These are phyloP conservation scores for Poecilia wingei DNA, from an alignment of 2,797 vertebrate genomes.

Conservation along the genomic window DNA sequence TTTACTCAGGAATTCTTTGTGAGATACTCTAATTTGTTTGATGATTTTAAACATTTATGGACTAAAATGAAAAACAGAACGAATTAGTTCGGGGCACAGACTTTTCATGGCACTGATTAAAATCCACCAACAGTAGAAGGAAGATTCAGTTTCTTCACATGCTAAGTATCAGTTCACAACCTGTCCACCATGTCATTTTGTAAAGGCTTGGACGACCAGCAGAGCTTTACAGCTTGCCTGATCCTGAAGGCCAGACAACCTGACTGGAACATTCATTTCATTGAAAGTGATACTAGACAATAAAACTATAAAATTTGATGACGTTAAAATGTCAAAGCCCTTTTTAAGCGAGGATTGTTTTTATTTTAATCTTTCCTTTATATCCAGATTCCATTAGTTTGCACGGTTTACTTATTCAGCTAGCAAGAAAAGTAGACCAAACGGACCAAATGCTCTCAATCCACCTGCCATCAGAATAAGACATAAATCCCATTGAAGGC, in stretches of 20 bases:
- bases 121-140: neutral
- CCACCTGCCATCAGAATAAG: slow-evolving; percentile 38
- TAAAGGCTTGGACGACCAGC: neutral
- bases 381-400: slow-evolving; percentile 12
- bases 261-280: neutral
- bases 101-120: neutral
- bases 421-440: slow-evolving; percentile 28
- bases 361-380: slow-evolving; percentile 4
- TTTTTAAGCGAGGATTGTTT: neutral
- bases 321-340: neutral
- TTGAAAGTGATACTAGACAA: neutral
- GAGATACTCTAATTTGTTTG: neutral
- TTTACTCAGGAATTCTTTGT: neutral
- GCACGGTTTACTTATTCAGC: slow-evolving; percentile 10
- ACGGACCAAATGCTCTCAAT: slow-evolving; percentile 36
- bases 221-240: neutral
- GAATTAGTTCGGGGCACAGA: neutral
- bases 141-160: neutral
- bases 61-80: neutral
- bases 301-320: neutral
- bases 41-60: neutral
- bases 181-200: neutral
- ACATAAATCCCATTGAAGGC: slow-evolving; percentile 52
- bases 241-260: neutral
- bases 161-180: neutral